These are phyloP conservation scores for Drosophila paranaensis DNA, from an alignment of 2,888 invertebrate genomes.

Conservation along the genomic window DNA sequence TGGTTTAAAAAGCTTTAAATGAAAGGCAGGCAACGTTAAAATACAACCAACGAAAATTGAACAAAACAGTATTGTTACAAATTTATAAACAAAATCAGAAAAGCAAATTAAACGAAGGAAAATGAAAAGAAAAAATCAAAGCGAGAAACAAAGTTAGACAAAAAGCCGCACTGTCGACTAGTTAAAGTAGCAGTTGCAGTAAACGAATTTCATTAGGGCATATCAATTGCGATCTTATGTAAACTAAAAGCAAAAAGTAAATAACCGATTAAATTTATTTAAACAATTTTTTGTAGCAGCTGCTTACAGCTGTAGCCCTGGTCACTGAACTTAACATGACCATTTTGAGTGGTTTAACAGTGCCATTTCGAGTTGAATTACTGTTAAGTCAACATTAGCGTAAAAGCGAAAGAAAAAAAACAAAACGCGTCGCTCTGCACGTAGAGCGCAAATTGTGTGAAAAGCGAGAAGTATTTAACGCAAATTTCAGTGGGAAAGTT, in stretches of 20 bases:
- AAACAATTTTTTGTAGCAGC: conserved; percentile 51
- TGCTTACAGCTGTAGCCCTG: conserved; percentile 29
- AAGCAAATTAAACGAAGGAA: conserved; percentile 4
- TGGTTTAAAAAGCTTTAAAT: conserved; percentile 47
- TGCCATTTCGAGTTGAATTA: conserved; percentile 36
- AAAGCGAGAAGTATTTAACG: conserved; percentile 33
- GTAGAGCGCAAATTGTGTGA: conserved; percentile 33
- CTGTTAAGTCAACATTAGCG: conserved; percentile 39
- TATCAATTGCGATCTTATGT: not conserved
- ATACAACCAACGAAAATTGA: conserved; percentile 5
- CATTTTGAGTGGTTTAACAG: conserved; percentile 32
- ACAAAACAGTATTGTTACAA: conserved; percentile 3
- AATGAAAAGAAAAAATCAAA: not conserved
- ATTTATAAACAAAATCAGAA: conserved; percentile 27
- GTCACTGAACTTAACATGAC: conserved; percentile 20
- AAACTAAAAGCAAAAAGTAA: not conserved
- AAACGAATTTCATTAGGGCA: not conserved
- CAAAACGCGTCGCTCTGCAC: conserved; percentile 50
- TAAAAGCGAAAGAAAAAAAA: conserved; percentile 44
- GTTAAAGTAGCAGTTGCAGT: not conserved
- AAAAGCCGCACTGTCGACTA: conserved; percentile 41
- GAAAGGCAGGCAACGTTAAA: conserved; percentile 1
- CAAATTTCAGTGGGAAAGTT: conserved; percentile 24
- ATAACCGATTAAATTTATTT: not conserved
- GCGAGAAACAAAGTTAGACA: conserved; percentile 9